Evolutionary conservation across 2,888 invertebrate genomes (phyloP).

Genomic region (Leucophenga maculata): DNA sequence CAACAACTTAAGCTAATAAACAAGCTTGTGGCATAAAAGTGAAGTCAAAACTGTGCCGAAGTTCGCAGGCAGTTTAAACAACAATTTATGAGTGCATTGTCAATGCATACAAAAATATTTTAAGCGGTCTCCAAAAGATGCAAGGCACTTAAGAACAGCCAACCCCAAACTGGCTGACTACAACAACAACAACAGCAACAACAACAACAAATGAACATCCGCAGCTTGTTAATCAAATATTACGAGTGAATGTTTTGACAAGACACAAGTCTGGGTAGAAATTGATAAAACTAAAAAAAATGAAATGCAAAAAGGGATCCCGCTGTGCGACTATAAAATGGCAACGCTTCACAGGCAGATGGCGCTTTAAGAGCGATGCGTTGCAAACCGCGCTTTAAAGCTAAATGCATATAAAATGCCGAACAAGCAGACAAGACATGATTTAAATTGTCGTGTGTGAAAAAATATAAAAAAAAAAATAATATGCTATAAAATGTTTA

Average conservation of each 20-base stretch:
- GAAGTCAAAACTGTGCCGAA: no score
- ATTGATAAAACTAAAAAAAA: no score
- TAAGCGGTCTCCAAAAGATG: background rate
- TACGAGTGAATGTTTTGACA: conserved; percentile 40
- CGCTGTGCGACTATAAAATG: conserved; percentile 42
- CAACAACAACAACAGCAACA: no score
- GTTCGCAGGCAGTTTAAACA: background rate
- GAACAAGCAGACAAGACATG: conserved; percentile 38
- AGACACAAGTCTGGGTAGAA: background rate
- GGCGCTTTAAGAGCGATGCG: no score
- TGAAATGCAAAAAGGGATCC: conserved; percentile 23
- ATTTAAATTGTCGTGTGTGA: conserved; percentile 45
- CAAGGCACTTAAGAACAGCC: no score
- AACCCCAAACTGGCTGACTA: no score
- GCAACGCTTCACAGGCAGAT: no score
- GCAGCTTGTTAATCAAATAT: conserved; percentile 26
- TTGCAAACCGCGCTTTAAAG: no score
- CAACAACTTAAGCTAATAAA: conserved; percentile 28
- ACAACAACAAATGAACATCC: background rate
- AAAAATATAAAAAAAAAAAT: conserved; percentile 6
- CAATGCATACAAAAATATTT: conserved; percentile 39
- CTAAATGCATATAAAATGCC: no score
- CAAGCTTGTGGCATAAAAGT: conserved; percentile 16
- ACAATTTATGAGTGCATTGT: conserved; percentile 54
- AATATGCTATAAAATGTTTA: no score